Base-by-base conservation (phyloP, 2,888 invertebrate species). In the Penaeus monodon region DNA sequence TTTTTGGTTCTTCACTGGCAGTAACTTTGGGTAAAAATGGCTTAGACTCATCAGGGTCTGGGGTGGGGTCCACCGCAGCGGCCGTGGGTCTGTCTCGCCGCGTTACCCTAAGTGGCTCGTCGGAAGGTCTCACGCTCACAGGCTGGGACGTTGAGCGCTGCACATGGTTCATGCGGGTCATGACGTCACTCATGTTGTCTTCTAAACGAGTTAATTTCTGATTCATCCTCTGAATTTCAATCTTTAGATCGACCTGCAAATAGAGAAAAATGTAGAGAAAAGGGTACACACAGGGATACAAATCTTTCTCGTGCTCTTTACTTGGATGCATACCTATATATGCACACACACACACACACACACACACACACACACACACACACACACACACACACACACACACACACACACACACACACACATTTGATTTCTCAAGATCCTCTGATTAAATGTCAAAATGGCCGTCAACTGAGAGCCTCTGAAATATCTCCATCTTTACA, bases 191-290 rank as follows among this genome's bases (percentile, higher is more conserved):
- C 90, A 99, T 94, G 92, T 98, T 94, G 91, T 97, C 97, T 92
- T 98, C 98, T 92, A 98, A 96, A 90, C 96, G 95, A 0, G 96
- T 96, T 92, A 98, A 95, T 93, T 96, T 95, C 91, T 96, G 95
- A 91, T 96, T n/a, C 91, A 97, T 94, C 90, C 95, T 94, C 92
- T 96, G 96, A 91, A 97, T 95, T 92, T 97, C 97, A 88, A 96
- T 93, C 91, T 96, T 96, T 70, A 97, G 95, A 91, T 97, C 97
- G 87, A 96, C 95, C 89, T 89, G 81, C 7, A 17, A 74, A 38
- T 27, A 57, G 20, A 68, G n/a, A 17, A 27, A 24, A 27, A 82
- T 44, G 24, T 38, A n/a, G 17, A 81, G 44, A 81, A 22, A 22
- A 81, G 22, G n/a, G 17, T 22, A 29, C 33, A 81, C 10, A 38